A percentile compares a stretch with the other conserved stretches of the same genome.
Evolutionary conservation across 2,888 invertebrate species (phyloP).

Genomic region (Unio delphinus): DNA sequence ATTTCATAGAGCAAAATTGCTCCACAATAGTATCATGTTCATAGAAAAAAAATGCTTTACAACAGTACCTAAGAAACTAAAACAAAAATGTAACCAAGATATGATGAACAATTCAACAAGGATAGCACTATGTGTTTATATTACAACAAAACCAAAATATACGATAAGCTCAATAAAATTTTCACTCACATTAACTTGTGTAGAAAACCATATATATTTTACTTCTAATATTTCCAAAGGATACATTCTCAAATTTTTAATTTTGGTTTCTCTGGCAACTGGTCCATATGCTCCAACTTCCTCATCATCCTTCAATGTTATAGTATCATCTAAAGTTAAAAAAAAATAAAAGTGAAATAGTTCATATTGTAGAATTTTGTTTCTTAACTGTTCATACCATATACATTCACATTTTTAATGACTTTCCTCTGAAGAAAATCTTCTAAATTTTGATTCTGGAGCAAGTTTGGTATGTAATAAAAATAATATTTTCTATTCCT

Average conservation of each 20-base stretch:
- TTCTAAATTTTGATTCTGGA: too few species aligned
- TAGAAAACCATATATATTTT: neutral
- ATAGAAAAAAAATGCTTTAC: too few species aligned
- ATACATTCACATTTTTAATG: neutral
- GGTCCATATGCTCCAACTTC: conserved; percentile 69
- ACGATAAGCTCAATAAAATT: neutral
- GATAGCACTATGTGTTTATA: too few species aligned
- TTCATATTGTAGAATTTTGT: neutral
- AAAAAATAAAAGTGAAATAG: conserved; percentile 1
- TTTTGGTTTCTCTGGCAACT: conserved; percentile 63
- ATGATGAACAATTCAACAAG: too few species aligned
- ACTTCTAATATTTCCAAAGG: conserved; percentile 36
- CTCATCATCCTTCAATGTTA: conserved; percentile 62
- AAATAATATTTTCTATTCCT: too few species aligned
- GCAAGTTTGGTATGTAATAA: too few species aligned
- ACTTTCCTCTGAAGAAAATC: too few species aligned
- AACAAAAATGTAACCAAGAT: too few species aligned
- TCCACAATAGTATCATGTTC: too few species aligned
- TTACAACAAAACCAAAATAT: too few species aligned
- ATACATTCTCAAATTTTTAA: conserved; percentile 67
- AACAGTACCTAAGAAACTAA: too few species aligned
- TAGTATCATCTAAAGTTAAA: conserved; percentile 45
- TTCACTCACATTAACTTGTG: neutral
- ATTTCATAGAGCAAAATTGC: too few species aligned
- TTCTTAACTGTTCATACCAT: neutral